Base-by-base conservation (phyloP, 2,888 invertebrate species). In the Pollenia angustigena region DNA sequence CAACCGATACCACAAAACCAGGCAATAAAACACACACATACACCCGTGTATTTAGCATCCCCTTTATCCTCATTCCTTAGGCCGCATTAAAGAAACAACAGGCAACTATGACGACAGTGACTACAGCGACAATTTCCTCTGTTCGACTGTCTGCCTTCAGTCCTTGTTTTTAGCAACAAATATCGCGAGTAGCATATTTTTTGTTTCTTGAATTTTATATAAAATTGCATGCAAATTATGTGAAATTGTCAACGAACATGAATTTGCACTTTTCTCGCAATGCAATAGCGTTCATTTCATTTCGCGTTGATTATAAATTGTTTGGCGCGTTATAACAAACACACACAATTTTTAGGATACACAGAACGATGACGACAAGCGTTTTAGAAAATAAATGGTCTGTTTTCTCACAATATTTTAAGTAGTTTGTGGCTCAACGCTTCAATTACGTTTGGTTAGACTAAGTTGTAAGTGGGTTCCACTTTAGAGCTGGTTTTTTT, bases 201-300 rank as follows among this genome's bases (percentile, higher is more conserved):
- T 60, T 42, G 40, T 23, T 58, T 56, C 75, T 82, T 69, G n/a
- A 46, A 48, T 69, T 76, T 78, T 68, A 52, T 81, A 56, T 81
- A 81, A 87, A 84, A 87, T 84, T 87, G 84, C 87, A 87, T 84
- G 87, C 87, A 87, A 87, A 87, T 87, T 92, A 91, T 92, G 91
- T 90, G 91, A 91, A 92, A 92, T 91, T 91, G 92, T 91, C 92
- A 92, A 90, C 91, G 90, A 92, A 91, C 92, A 91, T 91, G 92
- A 91, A 90, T 91, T 91, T 91, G 92, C 92, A 91, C 92, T 91
- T 92, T 92, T 90, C 88, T 88, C 91, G 90, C 91, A 91, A 90
- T 91, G 91, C 91, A 90, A 81, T 44, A 81, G 90, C 90, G 90
- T 89, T 90, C 83, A 87, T 87, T 91, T 91, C 82, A 87, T 85